Evolutionary conservation across 2,797 vertebrate genomes (phyloP).

Genomic region (Coregonus suidteri): DNA sequence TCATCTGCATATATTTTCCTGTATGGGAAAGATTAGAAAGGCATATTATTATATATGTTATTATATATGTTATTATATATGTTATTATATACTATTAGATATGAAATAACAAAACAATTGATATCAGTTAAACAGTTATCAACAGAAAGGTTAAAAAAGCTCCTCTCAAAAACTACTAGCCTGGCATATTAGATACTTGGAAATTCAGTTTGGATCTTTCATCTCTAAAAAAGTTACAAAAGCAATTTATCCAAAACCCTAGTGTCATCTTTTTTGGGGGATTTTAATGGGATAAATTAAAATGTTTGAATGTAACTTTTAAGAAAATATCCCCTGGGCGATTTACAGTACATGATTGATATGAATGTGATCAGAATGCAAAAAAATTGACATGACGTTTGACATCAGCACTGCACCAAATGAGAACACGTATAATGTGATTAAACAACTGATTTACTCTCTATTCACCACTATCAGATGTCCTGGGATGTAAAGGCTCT

Average conservation of each 20-base stretch:
- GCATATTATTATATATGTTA: too few relatives aligned
- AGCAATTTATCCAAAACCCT: neutral
- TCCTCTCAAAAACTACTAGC: neutral
- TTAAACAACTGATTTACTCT: neutral
- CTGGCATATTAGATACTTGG: neutral
- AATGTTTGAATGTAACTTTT: neutral
- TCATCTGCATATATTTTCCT: constrained; percentile 99
- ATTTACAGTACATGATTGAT: neutral
- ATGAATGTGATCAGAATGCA: neutral
- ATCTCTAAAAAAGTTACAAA: neutral
- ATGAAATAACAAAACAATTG: neutral
- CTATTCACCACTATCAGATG: neutral
- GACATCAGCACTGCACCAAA: neutral
- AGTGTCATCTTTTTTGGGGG: neutral
- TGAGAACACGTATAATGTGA: neutral
- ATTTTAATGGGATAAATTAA: neutral
- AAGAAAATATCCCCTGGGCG: too few relatives aligned
- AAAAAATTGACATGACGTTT: neutral
- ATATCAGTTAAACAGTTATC: neutral
- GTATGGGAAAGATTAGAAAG: constrained; percentile 14
- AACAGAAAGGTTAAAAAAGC: neutral
- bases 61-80: neutral
- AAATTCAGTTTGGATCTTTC: neutral
- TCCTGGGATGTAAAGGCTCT: neutral
- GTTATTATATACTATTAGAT: neutral